A percentile compares a stretch with the other conserved stretches of the same genome.
Conservation (phyloP, 2,888 invertebrate genomes). For the Pachydiplax longipennis region DNA sequence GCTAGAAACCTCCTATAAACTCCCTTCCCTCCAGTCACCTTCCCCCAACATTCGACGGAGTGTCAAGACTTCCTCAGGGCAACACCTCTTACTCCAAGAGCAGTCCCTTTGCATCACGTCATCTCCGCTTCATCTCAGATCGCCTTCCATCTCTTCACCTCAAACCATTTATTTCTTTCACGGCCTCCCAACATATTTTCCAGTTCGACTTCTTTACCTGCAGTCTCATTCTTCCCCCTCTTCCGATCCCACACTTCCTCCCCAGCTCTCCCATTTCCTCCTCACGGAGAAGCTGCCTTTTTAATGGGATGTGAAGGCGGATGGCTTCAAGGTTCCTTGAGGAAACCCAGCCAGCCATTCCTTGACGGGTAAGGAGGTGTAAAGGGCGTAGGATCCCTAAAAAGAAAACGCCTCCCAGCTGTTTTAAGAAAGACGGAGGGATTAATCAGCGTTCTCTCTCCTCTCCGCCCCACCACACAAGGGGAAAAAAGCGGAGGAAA, state of each 20-base stretch:
- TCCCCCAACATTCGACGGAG: neutral
- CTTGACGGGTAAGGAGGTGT: slow-evolving; percentile 13
- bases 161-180: neutral
- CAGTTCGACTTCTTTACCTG: neutral
- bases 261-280: neutral
- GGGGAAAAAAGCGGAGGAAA: neutral
- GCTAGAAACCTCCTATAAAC: neutral
- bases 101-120: neutral
- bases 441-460: slow-evolving; percentile 27
- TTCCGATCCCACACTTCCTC: neutral
- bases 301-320: slow-evolving; percentile 44
- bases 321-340: slow-evolving; percentile 25
- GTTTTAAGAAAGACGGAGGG: slow-evolving; percentile 5
- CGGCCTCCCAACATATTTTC: neutral
- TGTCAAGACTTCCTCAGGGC: neutral
- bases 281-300: neutral
- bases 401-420: slow-evolving; percentile 28
- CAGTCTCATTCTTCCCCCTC: neutral
- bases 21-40: neutral
- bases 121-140: neutral
- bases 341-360: slow-evolving; percentile 38
- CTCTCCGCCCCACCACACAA: neutral
- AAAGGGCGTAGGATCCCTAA: neutral
- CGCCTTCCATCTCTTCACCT: neutral
- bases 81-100: neutral